These are phyloP conservation scores for Tapera naevia DNA, from an alignment of 2,797 vertebrate genomes.

Conservation along the genomic window DNA sequence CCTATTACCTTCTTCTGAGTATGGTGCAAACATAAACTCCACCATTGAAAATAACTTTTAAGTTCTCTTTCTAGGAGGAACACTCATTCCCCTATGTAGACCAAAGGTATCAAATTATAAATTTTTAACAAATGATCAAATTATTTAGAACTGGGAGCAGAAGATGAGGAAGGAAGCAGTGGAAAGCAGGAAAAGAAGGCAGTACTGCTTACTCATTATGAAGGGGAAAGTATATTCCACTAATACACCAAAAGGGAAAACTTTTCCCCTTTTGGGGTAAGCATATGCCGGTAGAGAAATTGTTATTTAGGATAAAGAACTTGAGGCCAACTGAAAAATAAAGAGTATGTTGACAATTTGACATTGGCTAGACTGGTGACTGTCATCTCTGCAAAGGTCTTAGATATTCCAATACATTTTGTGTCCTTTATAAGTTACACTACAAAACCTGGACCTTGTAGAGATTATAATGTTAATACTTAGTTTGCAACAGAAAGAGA, in stretches of 20 bases:
- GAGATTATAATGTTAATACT: background rate
- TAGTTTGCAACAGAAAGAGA: background rate
- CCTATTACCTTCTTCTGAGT: background rate
- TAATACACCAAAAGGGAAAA: background rate
- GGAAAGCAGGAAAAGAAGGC: background rate
- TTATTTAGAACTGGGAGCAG: background rate
- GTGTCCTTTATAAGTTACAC: background rate
- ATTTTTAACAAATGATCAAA: too few relatives aligned
- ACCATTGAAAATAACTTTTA: background rate
- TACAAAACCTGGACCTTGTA: background rate
- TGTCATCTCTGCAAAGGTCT: background rate
- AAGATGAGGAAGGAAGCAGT: background rate
- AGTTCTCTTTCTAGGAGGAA: background rate
- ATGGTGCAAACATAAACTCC: background rate
- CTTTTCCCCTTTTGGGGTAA: background rate
- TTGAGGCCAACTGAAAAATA: background rate
- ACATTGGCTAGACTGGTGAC: background rate
- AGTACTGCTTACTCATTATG: background rate
- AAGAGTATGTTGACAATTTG: background rate
- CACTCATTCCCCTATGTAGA: background rate
- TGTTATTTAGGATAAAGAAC: background rate
- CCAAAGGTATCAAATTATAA: background rate
- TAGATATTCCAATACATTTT: background rate
- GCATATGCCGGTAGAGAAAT: background rate
- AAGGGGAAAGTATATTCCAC: background rate